Conservation (phyloP, 2,113 vertebrate species). For the Hemibates koningsi region DNA sequence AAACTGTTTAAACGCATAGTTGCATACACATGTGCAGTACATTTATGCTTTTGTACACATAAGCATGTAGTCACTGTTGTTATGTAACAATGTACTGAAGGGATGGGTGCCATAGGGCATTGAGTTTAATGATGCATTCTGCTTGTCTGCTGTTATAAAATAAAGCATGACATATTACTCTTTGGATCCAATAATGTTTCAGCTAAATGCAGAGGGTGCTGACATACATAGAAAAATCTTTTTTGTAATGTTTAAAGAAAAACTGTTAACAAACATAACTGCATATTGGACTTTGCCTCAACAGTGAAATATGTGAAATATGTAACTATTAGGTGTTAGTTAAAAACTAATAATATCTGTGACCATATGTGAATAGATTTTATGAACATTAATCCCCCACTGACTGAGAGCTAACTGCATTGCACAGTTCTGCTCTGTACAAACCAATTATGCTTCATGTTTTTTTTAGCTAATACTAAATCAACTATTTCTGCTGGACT, state of each 20-base stretch:
- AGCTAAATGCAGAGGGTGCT: background rate
- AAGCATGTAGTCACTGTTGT: background rate
- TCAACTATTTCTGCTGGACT: background rate
- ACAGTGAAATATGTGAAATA: background rate
- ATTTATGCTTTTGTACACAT: background rate
- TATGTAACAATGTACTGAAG: constrained; percentile 14
- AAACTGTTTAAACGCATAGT: background rate
- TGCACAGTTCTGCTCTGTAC: background rate
- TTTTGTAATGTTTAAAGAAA: background rate
- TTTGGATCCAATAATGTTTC: background rate
- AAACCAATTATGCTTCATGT: background rate
- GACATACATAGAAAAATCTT: background rate
- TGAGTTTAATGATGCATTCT: constrained; percentile 28
- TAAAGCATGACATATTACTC: constrained; percentile 6
- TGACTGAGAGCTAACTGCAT: background rate
- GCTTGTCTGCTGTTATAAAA: constrained; percentile 28
- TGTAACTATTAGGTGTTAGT: background rate
- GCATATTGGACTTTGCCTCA: background rate
- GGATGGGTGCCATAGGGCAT: background rate
- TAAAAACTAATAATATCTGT: background rate
- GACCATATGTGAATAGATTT: background rate
- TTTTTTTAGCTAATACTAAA: background rate
- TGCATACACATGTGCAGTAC: background rate
- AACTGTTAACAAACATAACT: background rate
- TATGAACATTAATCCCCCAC: background rate